Percentiles rank a stretch among this genome's conserved stretches.
These are phyloP conservation scores for Calonectris borealis DNA, from an alignment of 2,113 vertebrate species.

Conservation along the genomic window DNA sequence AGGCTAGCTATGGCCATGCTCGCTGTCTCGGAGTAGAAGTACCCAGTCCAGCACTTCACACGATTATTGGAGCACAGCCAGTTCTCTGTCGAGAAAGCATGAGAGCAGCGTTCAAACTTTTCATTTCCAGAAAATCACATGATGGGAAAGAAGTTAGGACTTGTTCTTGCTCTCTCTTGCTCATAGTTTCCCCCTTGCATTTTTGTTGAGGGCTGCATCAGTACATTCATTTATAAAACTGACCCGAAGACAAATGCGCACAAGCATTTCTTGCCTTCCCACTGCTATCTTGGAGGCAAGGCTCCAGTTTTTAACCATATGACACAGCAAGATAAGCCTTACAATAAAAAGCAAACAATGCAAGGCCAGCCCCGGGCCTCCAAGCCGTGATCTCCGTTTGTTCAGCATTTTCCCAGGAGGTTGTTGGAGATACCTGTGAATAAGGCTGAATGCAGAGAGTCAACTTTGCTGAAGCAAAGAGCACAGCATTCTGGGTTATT, in stretches of 20 bases:
- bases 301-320: slow-evolving; percentile 60
- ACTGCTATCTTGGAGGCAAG: slow-evolving; percentile 46
- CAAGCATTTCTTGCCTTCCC: slow-evolving; percentile 26
- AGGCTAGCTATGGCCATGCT: neutral
- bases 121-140: neutral
- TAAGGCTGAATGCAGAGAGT: neutral
- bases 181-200: neutral
- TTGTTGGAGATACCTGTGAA: slow-evolving; percentile 6
- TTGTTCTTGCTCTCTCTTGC: neutral
- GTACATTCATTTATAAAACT: slow-evolving; percentile 39
- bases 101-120: neutral
- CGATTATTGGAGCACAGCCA: neutral
- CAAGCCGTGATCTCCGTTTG: slow-evolving; percentile 42
- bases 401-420: slow-evolving; percentile 45
- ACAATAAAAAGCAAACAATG: slow-evolving; percentile 62
- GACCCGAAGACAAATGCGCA: slow-evolving; percentile 24
- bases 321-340: slow-evolving; percentile 68
- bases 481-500: slow-evolving; percentile 42
- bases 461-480: slow-evolving; percentile 35
- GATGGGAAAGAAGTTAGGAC: neutral
- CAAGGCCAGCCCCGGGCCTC: neutral
- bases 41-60: neutral
- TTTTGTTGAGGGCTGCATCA: neutral
- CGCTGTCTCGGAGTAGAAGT: neutral
- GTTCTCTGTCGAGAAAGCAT: neutral